Evolutionary conservation across 1,140 invertebrate species (phyloP), one percentile per base, ranked within the genome.

Genomic region (Cherax destructor): DNA sequence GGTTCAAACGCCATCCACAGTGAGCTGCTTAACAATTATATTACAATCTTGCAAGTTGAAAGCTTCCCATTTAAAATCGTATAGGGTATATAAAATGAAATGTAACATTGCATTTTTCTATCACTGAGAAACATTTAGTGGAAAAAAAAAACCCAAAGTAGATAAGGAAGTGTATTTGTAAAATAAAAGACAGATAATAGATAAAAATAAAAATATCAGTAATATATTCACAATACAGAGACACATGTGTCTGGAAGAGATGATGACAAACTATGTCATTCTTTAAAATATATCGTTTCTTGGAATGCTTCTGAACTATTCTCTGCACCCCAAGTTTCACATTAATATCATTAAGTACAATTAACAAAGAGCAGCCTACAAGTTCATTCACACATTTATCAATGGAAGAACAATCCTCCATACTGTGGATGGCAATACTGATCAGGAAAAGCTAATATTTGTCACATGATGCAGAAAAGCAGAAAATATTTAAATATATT

Each of bases 211-310:
- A 72, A 72, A 72, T 30, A 72, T 72, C 24, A 72, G 69, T 30
- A 72, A 24, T 30, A 72, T 72, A 30, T 24, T 72, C 69, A 72
- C 69, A 72, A 72, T 72, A 65, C 61, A 72, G 69, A 72, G 69
- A 72, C n/a, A 72, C 5, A 13, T 24, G 24, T 69, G 61, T 72
- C 4, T 72, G 69, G 69, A 72, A 72, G 69, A 72, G 24, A 21
- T 24, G 69, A 72, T 72, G 69, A 72, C 24, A 30, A 13, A 72
- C 24, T 72, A 5, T 65, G 61, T n/a, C 61, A 41, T 30, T 7
- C n/a, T 72, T 72, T 72, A 72, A 72, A 72, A 72, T 30, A 72
- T 72, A 4, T 10, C 30, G 21, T 72, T n/a, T 72, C 69, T 30
- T 72, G n/a, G 69, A 30, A 72, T 72, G 69, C 69, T 72, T 72